These are phyloP conservation scores for Cosmia pyralina DNA, from an alignment of 2,888 invertebrate genomes.

Conservation along the genomic window DNA sequence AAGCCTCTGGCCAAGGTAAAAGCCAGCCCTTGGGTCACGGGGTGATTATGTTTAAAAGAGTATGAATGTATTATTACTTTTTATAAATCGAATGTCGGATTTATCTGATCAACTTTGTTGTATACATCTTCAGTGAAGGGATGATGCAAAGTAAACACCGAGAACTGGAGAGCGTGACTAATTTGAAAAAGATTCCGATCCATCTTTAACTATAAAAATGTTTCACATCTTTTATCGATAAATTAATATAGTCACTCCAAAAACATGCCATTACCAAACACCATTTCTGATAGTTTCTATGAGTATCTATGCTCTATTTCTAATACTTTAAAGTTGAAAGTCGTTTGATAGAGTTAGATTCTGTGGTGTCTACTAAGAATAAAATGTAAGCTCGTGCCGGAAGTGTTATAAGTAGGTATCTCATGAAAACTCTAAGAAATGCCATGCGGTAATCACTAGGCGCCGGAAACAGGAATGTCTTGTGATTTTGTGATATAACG, in stretches of 20 bases:
- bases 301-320: constrained; percentile 29
- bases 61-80: background rate
- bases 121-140: background rate
- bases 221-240: constrained; percentile 21
- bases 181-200: background rate
- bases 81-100: background rate
- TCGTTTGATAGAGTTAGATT: constrained; percentile 16
- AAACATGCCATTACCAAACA: constrained; percentile 30
- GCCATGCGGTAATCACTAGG: constrained; percentile 57
- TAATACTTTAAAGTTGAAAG: constrained; percentile 27
- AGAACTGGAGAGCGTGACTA: background rate
- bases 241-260: constrained; percentile 31
- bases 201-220: background rate
- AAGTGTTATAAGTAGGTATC: constrained; percentile 49
- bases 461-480: constrained; percentile 67
- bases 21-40: no score
- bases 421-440: constrained; percentile 61
- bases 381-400: constrained; percentile 57
- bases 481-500: constrained; percentile 57
- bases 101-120: constrained; percentile 14
- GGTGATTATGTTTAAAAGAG: background rate
- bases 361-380: constrained; percentile 42
- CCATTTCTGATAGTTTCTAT: background rate
- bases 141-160: constrained; percentile 25
- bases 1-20: no score